Evolutionary conservation across 2,797 vertebrate genomes (phyloP).

Genomic region (Pteronotus mesoamericanus): DNA sequence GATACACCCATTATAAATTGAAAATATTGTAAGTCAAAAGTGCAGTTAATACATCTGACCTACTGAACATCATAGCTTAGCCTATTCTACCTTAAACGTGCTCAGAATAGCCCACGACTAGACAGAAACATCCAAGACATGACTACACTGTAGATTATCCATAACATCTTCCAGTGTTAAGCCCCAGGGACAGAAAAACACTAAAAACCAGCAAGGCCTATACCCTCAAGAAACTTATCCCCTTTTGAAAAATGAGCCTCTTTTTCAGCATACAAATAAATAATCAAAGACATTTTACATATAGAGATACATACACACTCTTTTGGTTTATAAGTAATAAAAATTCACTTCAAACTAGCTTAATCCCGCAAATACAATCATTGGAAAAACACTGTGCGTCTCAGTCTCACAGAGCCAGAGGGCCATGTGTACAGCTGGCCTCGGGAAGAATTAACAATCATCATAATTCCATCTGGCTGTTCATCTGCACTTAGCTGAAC

Average conservation of each 20-base stretch:
- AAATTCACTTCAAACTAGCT: background rate
- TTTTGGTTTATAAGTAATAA: background rate
- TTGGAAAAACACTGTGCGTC: background rate
- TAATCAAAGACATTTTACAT: background rate
- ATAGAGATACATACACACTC: background rate
- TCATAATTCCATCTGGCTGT: background rate
- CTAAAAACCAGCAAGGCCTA: background rate
- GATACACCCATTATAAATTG: background rate
- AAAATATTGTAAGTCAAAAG: background rate
- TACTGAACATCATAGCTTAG: background rate
- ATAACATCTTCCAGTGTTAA: background rate
- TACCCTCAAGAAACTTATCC: background rate
- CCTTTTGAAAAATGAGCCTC: background rate
- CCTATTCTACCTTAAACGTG: background rate
- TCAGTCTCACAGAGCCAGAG: background rate
- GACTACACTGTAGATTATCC: too few species aligned
- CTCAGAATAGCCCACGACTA: background rate
- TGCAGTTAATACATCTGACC: background rate
- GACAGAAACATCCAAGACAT: background rate
- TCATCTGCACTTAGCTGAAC: background rate
- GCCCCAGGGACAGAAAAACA: background rate
- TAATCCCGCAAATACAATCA: background rate
- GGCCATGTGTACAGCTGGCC: background rate
- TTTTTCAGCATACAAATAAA: background rate
- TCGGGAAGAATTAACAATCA: background rate